Conservation (phyloP, 2,797 vertebrate species). For the Lutjanus argentimaculatus region DNA sequence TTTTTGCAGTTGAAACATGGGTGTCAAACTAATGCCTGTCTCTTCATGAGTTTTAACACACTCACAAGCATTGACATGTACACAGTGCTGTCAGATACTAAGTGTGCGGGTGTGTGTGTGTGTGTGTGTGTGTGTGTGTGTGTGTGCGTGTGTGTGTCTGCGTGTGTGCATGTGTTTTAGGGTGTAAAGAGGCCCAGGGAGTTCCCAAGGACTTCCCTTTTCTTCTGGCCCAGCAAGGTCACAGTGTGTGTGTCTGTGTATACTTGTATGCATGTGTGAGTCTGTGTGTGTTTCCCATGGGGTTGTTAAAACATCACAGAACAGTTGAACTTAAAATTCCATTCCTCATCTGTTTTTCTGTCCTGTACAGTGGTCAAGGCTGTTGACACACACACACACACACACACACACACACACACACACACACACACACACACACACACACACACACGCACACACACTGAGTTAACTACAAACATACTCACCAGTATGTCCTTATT, state of each 20-base stretch:
- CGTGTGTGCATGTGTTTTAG: not conserved
- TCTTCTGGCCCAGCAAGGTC: conserved; percentile 31
- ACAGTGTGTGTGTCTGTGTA: conserved; percentile 15
- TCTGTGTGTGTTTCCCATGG: conserved; percentile 26
- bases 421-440: conserved; percentile 77
- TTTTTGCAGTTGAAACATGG: conserved; percentile 39
- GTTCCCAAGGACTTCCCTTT: conserved; percentile 64
- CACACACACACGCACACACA: conserved; percentile 17
- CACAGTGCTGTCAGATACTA: conserved; percentile 80
- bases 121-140: conserved; percentile 3
- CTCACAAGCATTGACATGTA: not conserved
- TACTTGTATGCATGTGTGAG: not conserved
- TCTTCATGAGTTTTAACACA: not conserved
- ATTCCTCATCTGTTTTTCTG: conserved; percentile 25
- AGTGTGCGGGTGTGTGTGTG: not conserved
- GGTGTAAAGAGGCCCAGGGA: conserved; percentile 30
- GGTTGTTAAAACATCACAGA: conserved; percentile 20
- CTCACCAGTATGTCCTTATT: conserved; percentile 93
- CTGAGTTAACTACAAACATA: conserved; percentile 25
- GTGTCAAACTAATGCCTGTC: too few species aligned
- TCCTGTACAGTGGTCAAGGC: conserved; percentile 5
- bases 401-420: conserved; percentile 12
- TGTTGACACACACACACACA: conserved; percentile 3
- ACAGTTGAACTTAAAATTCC: conserved; percentile 21
- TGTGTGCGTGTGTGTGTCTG: conserved; percentile 1